These are phyloP conservation scores for Epizoanthus illoricatus DNA, from an alignment of 92 coral and sea anemone species.

Conservation along the genomic window DNA sequence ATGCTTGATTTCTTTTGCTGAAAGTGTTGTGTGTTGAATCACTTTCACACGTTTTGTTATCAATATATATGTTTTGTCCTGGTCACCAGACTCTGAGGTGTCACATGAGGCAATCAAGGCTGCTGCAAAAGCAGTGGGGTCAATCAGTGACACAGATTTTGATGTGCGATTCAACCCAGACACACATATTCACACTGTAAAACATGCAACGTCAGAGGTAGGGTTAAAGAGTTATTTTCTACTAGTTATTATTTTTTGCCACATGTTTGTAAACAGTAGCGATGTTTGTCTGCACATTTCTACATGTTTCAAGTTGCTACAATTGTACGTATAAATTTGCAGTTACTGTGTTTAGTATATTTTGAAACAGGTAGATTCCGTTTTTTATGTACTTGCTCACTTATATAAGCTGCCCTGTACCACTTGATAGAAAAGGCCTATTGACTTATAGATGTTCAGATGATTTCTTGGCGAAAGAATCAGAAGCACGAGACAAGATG, in stretches of 20 bases:
- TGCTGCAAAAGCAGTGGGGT: conserved; percentile 88
- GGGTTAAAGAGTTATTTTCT: neutral
- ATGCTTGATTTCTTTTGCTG: too few relatives aligned
- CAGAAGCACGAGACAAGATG: too few relatives aligned
- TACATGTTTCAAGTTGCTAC: too few relatives aligned
- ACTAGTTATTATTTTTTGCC: neutral
- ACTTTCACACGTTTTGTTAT: neutral
- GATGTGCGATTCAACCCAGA: conserved; percentile 97
- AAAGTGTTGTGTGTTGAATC: neutral
- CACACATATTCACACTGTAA: conserved; percentile 73
- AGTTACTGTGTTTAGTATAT: too few relatives aligned
- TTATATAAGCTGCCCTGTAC: too few relatives aligned
- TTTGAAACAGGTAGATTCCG: too few relatives aligned
- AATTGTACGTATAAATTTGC: too few relatives aligned
- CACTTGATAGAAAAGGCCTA: too few relatives aligned
- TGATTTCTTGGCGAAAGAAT: too few relatives aligned
- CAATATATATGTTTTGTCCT: neutral
- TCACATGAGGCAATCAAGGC: conserved; percentile 87
- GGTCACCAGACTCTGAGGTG: conserved; percentile 59
- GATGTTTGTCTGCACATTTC: too few relatives aligned
- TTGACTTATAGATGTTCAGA: too few relatives aligned
- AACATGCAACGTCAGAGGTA: conserved; percentile 93
- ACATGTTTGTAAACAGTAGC: neutral
- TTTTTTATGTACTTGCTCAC: too few relatives aligned
- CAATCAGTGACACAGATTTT: conserved; percentile 90